Conservation (phyloP, 2,113 vertebrate species). For the Perccottus glenii region DNA sequence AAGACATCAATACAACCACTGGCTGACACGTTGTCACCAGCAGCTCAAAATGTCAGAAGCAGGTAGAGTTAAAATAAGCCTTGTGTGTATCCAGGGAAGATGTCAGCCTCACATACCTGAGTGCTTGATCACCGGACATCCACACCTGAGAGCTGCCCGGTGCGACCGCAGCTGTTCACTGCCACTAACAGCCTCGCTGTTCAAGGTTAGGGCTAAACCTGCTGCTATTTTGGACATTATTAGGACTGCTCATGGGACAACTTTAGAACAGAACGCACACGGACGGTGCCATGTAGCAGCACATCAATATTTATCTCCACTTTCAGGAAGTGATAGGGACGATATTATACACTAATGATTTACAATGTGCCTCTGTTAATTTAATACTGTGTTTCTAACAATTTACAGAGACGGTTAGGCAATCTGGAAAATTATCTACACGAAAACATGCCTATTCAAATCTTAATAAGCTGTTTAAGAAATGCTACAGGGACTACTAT, state of each 20-base stretch:
- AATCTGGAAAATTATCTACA: no score
- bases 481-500: no score
- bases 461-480: no score
- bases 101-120: not conserved
- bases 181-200: slow-evolving; percentile 6
- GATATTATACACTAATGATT: not conserved
- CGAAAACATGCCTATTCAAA: no score
- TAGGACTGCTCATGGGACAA: slow-evolving; percentile 11
- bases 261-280: slow-evolving; percentile 7
- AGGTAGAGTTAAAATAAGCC: not conserved
- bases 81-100: not conserved
- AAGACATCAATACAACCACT: not conserved
- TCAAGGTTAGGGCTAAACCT: slow-evolving; percentile 28
- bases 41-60: not conserved
- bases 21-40: slow-evolving; percentile 2
- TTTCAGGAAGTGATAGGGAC: not conserved
- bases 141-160: not conserved
- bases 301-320: slow-evolving; percentile 1
- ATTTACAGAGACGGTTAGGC: not conserved
- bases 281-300: not conserved
- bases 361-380: no score
- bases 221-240: slow-evolving; percentile 26
- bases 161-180: slow-evolving; percentile 2
- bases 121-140: not conserved
- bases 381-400: not conserved